These are phyloP conservation scores for Baryphthengus martii DNA, from an alignment of 2,113 vertebrate genomes.

Conservation along the genomic window DNA sequence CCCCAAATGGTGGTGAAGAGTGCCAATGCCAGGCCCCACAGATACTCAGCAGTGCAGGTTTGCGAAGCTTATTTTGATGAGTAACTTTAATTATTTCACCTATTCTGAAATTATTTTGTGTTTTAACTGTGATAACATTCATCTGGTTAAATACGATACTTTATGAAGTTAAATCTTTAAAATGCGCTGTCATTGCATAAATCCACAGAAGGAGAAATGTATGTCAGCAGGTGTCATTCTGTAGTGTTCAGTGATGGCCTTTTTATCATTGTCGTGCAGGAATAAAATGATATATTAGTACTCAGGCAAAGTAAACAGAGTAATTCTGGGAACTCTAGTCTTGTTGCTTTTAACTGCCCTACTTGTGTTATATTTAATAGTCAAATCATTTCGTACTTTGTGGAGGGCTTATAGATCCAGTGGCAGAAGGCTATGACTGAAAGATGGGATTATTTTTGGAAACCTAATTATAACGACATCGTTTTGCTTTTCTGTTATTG, in stretches of 20 bases:
- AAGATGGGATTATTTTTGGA: conserved; percentile 31
- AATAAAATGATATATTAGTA: neutral
- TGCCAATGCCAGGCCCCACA: accelerated
- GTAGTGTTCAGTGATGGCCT: neutral
- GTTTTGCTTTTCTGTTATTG: neutral
- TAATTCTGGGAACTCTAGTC: neutral
- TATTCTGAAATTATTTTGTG: neutral
- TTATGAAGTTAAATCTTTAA: neutral
- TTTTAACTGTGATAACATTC: neutral
- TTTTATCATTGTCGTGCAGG: neutral
- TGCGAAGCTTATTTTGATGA: neutral
- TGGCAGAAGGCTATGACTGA: neutral
- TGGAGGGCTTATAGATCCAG: neutral
- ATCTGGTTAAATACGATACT: neutral
- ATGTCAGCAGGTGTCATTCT: accelerated
- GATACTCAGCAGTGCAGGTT: neutral
- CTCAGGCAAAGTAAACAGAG: neutral
- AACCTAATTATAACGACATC: neutral
- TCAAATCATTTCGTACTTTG: neutral
- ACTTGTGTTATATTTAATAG: neutral
- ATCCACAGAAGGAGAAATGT: neutral
- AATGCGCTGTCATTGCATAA: neutral
- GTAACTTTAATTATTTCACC: neutral
- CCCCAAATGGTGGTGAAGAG: neutral
- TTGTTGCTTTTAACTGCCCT: neutral